Percentiles rank a stretch among this genome's conserved stretches.
phyloP scores from a whole-genome alignment of 2,113 vertebrate genomes.

The Ailuropoda melanoleuca region DNA sequence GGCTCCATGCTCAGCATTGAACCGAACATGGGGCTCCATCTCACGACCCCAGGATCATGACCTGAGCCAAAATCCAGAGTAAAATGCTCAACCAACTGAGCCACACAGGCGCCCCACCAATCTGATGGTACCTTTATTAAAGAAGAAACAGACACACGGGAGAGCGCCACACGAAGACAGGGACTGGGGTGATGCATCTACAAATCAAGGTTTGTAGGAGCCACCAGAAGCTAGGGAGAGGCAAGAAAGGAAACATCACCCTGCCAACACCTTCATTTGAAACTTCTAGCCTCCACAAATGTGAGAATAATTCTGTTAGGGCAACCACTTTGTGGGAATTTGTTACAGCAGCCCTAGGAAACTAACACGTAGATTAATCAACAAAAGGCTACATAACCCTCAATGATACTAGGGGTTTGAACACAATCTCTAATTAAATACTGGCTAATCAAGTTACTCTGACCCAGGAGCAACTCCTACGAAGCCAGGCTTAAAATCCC shows the following conservation, averaged over 20 bases:
- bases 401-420: background rate
- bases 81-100: background rate
- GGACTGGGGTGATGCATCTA: background rate
- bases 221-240: background rate
- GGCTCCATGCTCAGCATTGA: background rate
- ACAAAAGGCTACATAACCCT: background rate
- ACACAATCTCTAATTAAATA: background rate
- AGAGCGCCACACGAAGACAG: background rate
- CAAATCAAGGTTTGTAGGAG: background rate
- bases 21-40: background rate
- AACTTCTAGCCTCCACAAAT: background rate
- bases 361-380: background rate
- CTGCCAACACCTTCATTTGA: background rate
- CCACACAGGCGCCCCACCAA: background rate
- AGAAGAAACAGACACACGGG: background rate
- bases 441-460: background rate
- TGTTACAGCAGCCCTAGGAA: background rate
- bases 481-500: background rate
- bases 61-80: background rate
- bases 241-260: background rate
- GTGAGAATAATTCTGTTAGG: background rate
- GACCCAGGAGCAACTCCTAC: background rate
- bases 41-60: background rate
- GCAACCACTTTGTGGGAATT: background rate
- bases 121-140: background rate